These are phyloP conservation scores for Epicampocera succincta DNA, from an alignment of 2,888 invertebrate genomes.

Conservation along the genomic window DNA sequence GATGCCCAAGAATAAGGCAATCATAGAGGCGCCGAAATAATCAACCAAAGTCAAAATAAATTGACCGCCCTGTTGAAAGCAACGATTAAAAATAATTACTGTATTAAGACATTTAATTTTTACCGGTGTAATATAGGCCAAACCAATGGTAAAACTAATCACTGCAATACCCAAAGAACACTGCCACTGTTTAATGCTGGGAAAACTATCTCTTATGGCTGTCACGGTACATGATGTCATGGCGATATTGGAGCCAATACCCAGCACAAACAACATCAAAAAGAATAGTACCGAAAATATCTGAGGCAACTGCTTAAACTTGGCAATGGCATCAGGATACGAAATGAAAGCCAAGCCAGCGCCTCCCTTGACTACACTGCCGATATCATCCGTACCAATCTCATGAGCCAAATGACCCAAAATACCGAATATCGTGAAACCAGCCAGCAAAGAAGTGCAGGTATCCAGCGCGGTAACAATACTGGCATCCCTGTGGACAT, in stretches of 20 bases:
- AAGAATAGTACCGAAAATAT: conserved; percentile 84
- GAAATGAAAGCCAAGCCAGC: conserved; percentile 84
- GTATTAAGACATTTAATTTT: neutral
- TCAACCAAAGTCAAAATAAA: conserved; percentile 88
- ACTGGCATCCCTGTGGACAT: conserved; percentile 84
- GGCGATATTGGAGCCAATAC: conserved; percentile 83
- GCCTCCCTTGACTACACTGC: conserved; percentile 83
- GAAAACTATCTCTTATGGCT: conserved; percentile 82
- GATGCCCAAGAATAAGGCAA: conserved; percentile 86
- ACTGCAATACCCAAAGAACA: conserved; percentile 82
- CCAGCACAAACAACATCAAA: conserved; percentile 83
- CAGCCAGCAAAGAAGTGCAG: conserved; percentile 83
- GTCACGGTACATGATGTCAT: conserved; percentile 82
- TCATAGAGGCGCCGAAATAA: conserved; percentile 88
- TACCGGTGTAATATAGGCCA: conserved; percentile 86
- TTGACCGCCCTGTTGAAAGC: conserved; percentile 85
- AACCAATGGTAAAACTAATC: conserved; percentile 83
- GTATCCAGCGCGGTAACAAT: conserved; percentile 84
- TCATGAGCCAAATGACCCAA: conserved; percentile 83
- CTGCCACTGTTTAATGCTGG: conserved; percentile 82
- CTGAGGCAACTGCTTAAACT: conserved; percentile 83
- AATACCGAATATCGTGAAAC: conserved; percentile 84
- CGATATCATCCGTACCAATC: conserved; percentile 82
- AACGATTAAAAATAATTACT: no score
- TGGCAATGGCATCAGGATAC: conserved; percentile 84